A percentile compares a stretch with the other conserved stretches of the same genome.
Conservation (phyloP, 2,113 vertebrate species). For the Gnathonemus longibarbis region DNA sequence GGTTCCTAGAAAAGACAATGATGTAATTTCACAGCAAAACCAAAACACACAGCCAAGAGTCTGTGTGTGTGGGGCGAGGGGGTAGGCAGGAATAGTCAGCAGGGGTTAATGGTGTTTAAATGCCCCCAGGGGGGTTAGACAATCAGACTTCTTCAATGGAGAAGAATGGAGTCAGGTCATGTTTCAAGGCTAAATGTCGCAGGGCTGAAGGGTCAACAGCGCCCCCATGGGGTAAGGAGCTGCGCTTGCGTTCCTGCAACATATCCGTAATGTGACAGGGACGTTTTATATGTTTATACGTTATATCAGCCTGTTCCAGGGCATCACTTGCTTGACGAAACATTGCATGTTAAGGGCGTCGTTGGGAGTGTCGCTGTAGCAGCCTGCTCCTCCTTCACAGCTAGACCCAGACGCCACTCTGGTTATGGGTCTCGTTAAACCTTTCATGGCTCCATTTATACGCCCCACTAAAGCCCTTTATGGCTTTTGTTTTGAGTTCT, state of each 20-base stretch:
- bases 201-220: background rate
- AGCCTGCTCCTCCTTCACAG: background rate
- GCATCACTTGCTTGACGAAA: background rate
- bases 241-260: background rate
- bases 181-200: background rate
- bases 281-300: too few species aligned
- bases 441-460: slow-evolving; percentile 19
- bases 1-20: background rate
- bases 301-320: background rate
- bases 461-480: slow-evolving; percentile 15
- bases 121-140: background rate
- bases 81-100: background rate
- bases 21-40: background rate
- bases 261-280: background rate
- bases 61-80: background rate
- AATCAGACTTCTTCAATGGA: background rate
- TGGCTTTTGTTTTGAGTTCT: slow-evolving; percentile 20
- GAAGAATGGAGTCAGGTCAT: background rate
- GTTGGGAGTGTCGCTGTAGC: background rate
- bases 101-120: background rate
- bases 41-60: background rate
- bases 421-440: slow-evolving; percentile 17
- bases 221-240: background rate
- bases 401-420: background rate
- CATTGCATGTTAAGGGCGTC: background rate